Conservation (phyloP, 2,113 vertebrate species). For the Coptodon bakossiorum region DNA sequence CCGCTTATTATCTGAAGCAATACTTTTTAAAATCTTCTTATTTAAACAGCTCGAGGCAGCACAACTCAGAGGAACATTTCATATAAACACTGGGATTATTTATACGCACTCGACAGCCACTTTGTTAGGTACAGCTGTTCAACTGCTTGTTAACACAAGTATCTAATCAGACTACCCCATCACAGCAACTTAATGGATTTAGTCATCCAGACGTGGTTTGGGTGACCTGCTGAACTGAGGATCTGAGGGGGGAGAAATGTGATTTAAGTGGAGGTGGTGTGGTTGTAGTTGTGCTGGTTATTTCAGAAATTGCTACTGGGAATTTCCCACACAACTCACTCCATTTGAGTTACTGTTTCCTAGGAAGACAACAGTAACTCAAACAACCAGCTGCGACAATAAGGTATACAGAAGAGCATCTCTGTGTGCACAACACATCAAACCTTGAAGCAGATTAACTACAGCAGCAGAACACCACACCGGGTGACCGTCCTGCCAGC, state of each 20-base stretch:
- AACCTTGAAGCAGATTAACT: not conserved
- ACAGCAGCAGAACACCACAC: not conserved
- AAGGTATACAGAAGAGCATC: not conserved
- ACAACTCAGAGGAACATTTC: not conserved
- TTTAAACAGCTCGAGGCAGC: not conserved
- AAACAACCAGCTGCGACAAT: not conserved
- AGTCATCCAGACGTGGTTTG: not conserved
- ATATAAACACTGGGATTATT: not conserved
- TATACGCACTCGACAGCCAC: accelerated
- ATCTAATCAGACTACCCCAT: not conserved
- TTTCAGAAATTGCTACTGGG: not conserved
- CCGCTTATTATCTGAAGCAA: not conserved
- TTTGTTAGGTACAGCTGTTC: not conserved
- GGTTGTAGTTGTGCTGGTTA: not conserved
- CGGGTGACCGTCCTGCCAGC: not conserved
- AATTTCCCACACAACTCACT: not conserved
- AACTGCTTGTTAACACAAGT: not conserved
- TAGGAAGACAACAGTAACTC: not conserved
- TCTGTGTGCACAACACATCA: not conserved
- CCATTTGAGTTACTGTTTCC: not conserved
- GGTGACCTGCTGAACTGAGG: not conserved
- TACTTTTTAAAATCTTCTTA: not conserved
- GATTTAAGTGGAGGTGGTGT: not conserved
- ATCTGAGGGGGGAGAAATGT: not conserved
- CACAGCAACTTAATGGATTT: not conserved